Evolutionary conservation across 2,888 invertebrate genomes (phyloP), one percentile per base, ranked within the genome.

Genomic region (Orthonevra nobilis): DNA sequence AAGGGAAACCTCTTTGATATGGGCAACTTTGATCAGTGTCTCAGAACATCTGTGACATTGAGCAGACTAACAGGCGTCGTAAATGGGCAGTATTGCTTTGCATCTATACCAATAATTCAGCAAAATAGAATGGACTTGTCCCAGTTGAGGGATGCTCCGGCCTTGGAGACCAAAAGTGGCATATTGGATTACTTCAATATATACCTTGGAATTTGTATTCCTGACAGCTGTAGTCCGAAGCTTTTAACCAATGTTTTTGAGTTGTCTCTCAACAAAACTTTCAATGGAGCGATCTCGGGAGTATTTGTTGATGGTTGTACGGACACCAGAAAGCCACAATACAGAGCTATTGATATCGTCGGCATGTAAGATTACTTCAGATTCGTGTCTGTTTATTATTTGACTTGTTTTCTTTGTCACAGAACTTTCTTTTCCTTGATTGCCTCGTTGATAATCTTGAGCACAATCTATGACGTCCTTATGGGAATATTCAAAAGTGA

Each of bases 11-110:
- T 56, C 5, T 4, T 17, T 4, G 46, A 46, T 15, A 2, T 68
- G 5, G 68, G 68, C n/a, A 56, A 68, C 12, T 68, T 26, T 9
- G 68, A 68, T 40, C 68, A 68, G 15, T 68, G 68, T 6, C 9
- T 58, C 0, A 28, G 6, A 20, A 56, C 36, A 14, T 48, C 58
- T 2, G 40, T 58, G 7, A 36, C 9, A 10, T 28, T 68, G 0
- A 15, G n/a, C 23, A 10, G 28, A 1, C 0, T 2, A 1, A n/a
- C 34, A 20, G 66, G 56, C 9, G 14, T 20, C 2, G 44, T 68
- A 6, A 38, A 46, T 6, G 30, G 56, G 9, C 68, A 68, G 46
- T 38, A 46, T 36, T 68, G 68, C 5, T 48, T 58, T 19, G 48
- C 23, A 0, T 30, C 38, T n/a, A 58, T 68, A 20, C n/a, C n/a